Base-by-base conservation (phyloP, 2,113 vertebrate genomes). In the Corydoras sp. region DNA sequence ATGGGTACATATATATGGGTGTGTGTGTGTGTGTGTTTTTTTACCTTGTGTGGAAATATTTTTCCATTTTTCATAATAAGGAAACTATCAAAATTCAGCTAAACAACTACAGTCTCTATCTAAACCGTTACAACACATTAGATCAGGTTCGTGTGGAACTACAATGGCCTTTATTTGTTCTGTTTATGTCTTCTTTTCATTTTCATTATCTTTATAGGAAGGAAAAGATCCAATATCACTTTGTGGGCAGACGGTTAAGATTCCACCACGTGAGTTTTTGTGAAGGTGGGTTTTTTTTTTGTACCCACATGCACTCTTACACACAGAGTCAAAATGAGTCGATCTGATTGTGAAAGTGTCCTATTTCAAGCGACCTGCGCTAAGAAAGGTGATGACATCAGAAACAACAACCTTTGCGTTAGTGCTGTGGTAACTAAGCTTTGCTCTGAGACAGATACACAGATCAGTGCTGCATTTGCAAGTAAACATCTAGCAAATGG, bases 191-290 rank as follows among this genome's bases (percentile, higher is more conserved):
- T 50, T 60, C 62, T 18, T 51, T 32, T 60, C 31, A 54, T 68
- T 63, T 71, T 59, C 29, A 66, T 70, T 72, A 73, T 73, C 72
- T 71, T 43, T 70, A 66, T 72, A 77, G 79, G 76, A 75, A 80
- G 75, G 65, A 74, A 77, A 62, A 75, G 72, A 77, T 77, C 72
- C 76, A 75, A 67, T 80, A 62, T 77, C 69, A 63, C 71, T 64
- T 11, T 79, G 74, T 73, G 73, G 73, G 69, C 63, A 66, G 76
- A 80, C 72, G 68, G 76, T 77, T 75, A 71, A 75, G 73, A 77
- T 77, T 80, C 78, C 78, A 72, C 76, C 75, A 80, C 61, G 72
- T 75, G 75, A 75, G 73, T 66, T 72, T 43, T 62, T 72, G 58
- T 72, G 60, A 58, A 13, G 9, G 18, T 24, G 18, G 18, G 18